Conservation (phyloP, 2,888 invertebrate species). For the Iphiclides podalirius region DNA sequence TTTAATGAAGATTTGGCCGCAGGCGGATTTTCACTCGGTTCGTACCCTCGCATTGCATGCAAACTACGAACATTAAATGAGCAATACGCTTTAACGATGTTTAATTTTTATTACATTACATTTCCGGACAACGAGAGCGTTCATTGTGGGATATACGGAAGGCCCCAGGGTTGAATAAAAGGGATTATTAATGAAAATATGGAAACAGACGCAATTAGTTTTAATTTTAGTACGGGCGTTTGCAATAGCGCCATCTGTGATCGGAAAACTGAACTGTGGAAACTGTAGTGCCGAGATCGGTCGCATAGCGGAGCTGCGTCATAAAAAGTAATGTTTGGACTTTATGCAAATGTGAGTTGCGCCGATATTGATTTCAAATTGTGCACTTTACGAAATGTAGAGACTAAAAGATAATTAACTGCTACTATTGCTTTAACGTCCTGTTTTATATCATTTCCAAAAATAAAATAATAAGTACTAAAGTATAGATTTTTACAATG, state of each 20-base stretch:
- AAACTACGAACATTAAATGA: constrained; percentile 46
- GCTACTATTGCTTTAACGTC: background rate
- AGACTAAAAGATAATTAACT: background rate
- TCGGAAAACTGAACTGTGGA: constrained; percentile 37
- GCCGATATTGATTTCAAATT: constrained; percentile 34
- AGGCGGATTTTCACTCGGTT: constrained; percentile 14
- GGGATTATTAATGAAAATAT: constrained; percentile 56
- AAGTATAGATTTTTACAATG: too few species aligned
- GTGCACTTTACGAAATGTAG: constrained; percentile 15
- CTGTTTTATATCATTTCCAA: background rate
- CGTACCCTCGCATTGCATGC: constrained; percentile 33
- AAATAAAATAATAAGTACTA: too few species aligned
- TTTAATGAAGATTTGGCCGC: constrained; percentile 50
- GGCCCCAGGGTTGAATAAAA: constrained; percentile 35
- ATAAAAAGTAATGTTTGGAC: constrained; percentile 40
- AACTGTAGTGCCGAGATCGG: constrained; percentile 47
- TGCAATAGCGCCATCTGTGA: constrained; percentile 59
- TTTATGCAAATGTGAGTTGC: constrained; percentile 32
- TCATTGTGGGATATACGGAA: constrained; percentile 35
- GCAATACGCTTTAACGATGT: constrained; percentile 47
- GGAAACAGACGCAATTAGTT: constrained; percentile 34
- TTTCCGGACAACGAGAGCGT: constrained; percentile 40
- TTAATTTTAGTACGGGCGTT: constrained; percentile 50
- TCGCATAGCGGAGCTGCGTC: constrained; percentile 39
- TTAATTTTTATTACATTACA: constrained; percentile 48